Base-by-base conservation (phyloP, 1,140 invertebrate genomes). In the Drosophila repletoides region DNA sequence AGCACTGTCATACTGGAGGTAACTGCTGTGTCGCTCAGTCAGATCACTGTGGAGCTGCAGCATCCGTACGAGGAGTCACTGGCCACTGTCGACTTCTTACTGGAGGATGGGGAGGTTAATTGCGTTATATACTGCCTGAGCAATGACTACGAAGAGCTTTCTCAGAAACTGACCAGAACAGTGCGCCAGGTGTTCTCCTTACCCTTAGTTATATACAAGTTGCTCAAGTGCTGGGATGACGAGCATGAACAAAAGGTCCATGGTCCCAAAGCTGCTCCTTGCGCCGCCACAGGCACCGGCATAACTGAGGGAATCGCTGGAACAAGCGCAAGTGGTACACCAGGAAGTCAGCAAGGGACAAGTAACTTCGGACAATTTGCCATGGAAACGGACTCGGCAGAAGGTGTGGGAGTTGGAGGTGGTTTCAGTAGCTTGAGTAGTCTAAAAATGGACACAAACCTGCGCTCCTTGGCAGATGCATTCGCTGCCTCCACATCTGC, bases 51-150 rank as follows among this genome's bases (percentile, higher is more conserved):
- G 3, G 95, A 96, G 22, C 94, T 99, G 89, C 97, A 98, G 89
- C 97, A 99, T 92, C 97, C 97, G 0, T 92, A 95, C 19, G 96
- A 98, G 81, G 97, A 98, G 89, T 95, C 95, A 58, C 95, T 98
- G 93, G 95, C 97, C 0, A 98, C 97, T 0, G 95, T 96, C 9
- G 97, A 98, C 87, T 92, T 99, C 52, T 95, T 98, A 89, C 90
- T 99, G 19, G 92, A 93, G 7, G 97, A 98, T 76, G 93, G 95
- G 6, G 94, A 93, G 65, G 90, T 95, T 0, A 94, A 93, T 84
- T 92, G 94, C 91, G 90, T 93, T 89, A 81, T 97, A 91, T 91
- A 91, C 92, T 87, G 93, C 71, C 90, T 93, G 41, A 93, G 89
- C 77, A 69, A 79, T 7, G 77, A 88, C 29, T 75, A 90, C 6